Evolutionary conservation across 1,140 invertebrate species (phyloP).

Genomic region (Anastrepha ludens): DNA sequence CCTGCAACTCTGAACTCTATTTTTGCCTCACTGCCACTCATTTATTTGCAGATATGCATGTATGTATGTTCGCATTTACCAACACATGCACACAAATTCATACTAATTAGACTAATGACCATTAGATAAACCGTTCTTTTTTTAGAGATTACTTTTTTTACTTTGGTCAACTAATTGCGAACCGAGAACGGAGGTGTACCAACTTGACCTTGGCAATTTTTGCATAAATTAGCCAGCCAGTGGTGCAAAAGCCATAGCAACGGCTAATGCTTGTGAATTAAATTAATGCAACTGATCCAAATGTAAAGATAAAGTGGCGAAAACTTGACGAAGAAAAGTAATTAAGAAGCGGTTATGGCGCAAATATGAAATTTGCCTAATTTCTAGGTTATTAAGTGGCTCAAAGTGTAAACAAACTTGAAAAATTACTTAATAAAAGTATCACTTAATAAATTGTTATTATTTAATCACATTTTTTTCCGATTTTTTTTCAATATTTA

Average conservation of each 20-base stretch:
- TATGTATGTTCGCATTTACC: no score
- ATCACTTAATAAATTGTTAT: no score
- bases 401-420: no score
- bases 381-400: background rate
- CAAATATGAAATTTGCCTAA: background rate
- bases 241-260: background rate
- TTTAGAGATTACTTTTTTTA: background rate
- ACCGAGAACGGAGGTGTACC: background rate
- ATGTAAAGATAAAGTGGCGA: background rate
- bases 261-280: background rate
- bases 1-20: background rate
- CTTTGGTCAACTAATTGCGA: background rate
- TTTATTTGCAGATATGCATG: no score
- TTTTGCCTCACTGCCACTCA: background rate
- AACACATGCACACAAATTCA: background rate
- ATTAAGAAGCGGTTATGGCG: background rate
- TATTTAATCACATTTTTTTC: no score
- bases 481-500: no score
- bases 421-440: no score
- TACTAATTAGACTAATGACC: background rate
- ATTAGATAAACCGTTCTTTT: background rate
- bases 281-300: constrained; percentile 1
- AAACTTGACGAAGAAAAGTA: background rate
- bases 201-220: background rate
- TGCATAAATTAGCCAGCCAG: background rate